phyloP scores from a whole-genome alignment of 2,888 invertebrate genomes.

The Clepsis dumicolana region DNA sequence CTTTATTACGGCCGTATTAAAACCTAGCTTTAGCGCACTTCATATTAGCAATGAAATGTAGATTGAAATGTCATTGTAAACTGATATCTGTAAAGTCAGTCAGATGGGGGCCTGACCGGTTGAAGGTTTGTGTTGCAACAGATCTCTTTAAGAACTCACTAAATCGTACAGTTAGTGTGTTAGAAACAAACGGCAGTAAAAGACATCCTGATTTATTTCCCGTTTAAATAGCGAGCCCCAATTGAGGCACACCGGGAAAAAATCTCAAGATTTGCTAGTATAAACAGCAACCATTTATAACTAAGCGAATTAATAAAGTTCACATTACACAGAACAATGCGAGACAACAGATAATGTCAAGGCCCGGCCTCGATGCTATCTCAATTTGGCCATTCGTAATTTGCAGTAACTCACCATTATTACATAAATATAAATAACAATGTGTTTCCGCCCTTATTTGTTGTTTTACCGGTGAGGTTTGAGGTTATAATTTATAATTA shows the following conservation, averaged over 20 bases:
- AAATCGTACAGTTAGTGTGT: no score
- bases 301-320: slow-evolving; percentile 15
- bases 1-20: no score
- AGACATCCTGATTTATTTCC: neutral
- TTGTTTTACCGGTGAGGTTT: neutral
- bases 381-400: slow-evolving; percentile 20
- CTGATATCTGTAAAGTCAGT: no score
- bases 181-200: no score
- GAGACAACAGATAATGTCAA: slow-evolving; percentile 12
- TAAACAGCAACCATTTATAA: neutral
- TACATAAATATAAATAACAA: slow-evolving; percentile 1
- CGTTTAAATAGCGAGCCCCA: neutral
- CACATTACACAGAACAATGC: slow-evolving; percentile 4
- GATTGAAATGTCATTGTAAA: no score
- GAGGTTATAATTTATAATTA: no score
- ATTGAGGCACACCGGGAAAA: neutral
- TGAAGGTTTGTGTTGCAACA: no score
- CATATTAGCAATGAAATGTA: no score
- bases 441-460: neutral
- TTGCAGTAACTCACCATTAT: slow-evolving; percentile 8
- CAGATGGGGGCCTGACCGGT: no score
- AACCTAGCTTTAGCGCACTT: no score
- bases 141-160: no score
- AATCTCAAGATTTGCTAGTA: neutral
- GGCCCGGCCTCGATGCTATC: slow-evolving; percentile 29